Evolutionary conservation across 2,797 vertebrate species (phyloP), one percentile per base, ranked within the genome.

Genomic region (Coluber constrictor): DNA sequence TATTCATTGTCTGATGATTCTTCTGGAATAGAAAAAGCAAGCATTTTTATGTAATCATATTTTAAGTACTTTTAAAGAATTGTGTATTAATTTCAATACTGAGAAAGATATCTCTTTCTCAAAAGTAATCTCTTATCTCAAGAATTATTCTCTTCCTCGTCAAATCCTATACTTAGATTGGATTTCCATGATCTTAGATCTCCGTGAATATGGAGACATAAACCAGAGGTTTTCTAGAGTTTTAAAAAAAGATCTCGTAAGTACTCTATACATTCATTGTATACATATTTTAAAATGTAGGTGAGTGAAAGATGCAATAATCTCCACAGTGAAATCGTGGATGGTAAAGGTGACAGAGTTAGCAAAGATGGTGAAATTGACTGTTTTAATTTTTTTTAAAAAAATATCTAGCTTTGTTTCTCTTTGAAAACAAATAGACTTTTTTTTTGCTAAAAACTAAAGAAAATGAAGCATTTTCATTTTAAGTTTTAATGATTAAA

Each of bases 131-230:
- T 5, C 13, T 27, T 83, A 47, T 47, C 9, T 55, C 37, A 37
- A 47, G 10, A 59, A 92, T 16, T 29, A 47, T 11, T 59, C 3
- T 43, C 5, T 18, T 0, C 43, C 23, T 8, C 32, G 0, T 9
- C 15, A 16, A 25, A 27, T 18, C n/a, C 25, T 25, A 5, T 32
- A 54, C 92, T 93, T 94, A 54, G 93, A 89, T n/a, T 93, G 37
- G 47, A 51, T 51, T 7, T 51, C 47, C 47, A 51, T 51, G 47
- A 51, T 51, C 47, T 51, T 1, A 51, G 47, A 51, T 51, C 47
- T 51, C 47, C 47, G 7, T 51, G 93, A 95, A 94, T 88, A 89
- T 7, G 92, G 87, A 94, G 32, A 90, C 93, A 37, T 92, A 63
- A 93, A 88, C 66, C 59, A 88, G 90, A 89, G 15, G 10, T 29